Conservation (phyloP, 2,888 invertebrate species). For the Andrena fulva region DNA sequence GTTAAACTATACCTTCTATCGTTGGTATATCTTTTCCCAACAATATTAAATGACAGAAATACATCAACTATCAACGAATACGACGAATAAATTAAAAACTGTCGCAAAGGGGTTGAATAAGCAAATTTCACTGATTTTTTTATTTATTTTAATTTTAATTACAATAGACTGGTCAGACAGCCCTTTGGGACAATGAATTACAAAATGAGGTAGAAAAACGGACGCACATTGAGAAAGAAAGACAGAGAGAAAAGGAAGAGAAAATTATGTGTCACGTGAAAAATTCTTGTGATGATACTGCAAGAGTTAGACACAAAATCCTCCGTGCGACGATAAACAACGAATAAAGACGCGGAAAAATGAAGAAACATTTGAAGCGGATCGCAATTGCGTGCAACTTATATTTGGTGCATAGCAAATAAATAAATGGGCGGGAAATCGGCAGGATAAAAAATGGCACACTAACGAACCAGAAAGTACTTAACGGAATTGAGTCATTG, state of each 20-base stretch:
- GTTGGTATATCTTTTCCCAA: too few species aligned
- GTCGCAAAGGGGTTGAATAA: not conserved
- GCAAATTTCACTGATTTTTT: not conserved
- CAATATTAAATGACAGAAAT: not conserved
- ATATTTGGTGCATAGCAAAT: not conserved
- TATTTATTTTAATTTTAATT: too few species aligned
- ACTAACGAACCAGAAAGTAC: constrained; percentile 30
- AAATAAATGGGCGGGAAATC: not conserved
- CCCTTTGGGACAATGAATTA: too few species aligned
- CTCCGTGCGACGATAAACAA: not conserved
- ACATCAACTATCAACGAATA: not conserved
- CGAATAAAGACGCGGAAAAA: not conserved
- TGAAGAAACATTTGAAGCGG: not conserved
- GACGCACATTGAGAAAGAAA: too few species aligned
- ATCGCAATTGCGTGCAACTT: not conserved
- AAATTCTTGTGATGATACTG: not conserved
- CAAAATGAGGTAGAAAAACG: too few species aligned
- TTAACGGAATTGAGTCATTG: constrained; percentile 10
- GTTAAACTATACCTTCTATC: too few species aligned
- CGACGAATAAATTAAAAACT: not conserved
- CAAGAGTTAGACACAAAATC: not conserved
- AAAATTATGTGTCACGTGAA: not conserved
- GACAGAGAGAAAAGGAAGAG: too few species aligned
- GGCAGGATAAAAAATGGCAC: constrained; percentile 5
- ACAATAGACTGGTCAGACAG: too few species aligned